Evolutionary conservation across 2,888 invertebrate species (phyloP).

Genomic region (Agrotis exclamationis): DNA sequence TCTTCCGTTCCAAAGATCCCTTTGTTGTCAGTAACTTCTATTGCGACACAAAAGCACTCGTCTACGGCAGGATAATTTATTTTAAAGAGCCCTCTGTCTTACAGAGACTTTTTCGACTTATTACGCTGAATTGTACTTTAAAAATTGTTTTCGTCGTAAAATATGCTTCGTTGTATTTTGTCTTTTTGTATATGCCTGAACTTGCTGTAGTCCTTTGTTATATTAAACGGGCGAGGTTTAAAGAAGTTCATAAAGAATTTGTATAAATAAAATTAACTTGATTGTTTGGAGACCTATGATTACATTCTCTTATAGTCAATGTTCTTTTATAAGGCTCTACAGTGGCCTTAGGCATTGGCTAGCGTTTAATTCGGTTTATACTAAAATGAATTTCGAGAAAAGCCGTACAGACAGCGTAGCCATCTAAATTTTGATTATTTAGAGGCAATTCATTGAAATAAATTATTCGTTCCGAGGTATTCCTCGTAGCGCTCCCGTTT

Average conservation of each 20-base stretch:
- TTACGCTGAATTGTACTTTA: constrained; percentile 65
- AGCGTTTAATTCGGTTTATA: constrained; percentile 27
- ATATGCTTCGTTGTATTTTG: constrained; percentile 61
- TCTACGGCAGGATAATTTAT: constrained; percentile 78
- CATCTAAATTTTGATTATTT: constrained; percentile 76
- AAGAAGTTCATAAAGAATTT: constrained; percentile 33
- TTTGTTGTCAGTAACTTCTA: constrained; percentile 78
- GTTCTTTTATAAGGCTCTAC: constrained; percentile 10
- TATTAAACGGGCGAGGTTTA: constrained; percentile 40
- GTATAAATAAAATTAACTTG: constrained; percentile 15
- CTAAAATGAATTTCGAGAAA: constrained; percentile 48
- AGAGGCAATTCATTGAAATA: constrained; percentile 75
- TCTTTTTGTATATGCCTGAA: constrained; percentile 42
- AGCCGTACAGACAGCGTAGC: constrained; percentile 50
- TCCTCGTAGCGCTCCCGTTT: too few relatives aligned
- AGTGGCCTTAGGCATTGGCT: constrained; percentile 23
- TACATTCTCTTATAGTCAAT: background rate
- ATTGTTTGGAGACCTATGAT: constrained; percentile 22
- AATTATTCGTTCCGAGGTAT: too few relatives aligned
- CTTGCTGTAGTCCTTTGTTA: constrained; percentile 41
- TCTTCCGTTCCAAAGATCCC: constrained; percentile 74
- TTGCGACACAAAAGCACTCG: constrained; percentile 78
- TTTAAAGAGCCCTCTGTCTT: constrained; percentile 74
- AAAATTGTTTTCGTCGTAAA: constrained; percentile 65
- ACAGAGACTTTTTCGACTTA: constrained; percentile 67